These are phyloP conservation scores for Nymphalis polychloros DNA, from an alignment of 2,888 invertebrate species.

Conservation along the genomic window DNA sequence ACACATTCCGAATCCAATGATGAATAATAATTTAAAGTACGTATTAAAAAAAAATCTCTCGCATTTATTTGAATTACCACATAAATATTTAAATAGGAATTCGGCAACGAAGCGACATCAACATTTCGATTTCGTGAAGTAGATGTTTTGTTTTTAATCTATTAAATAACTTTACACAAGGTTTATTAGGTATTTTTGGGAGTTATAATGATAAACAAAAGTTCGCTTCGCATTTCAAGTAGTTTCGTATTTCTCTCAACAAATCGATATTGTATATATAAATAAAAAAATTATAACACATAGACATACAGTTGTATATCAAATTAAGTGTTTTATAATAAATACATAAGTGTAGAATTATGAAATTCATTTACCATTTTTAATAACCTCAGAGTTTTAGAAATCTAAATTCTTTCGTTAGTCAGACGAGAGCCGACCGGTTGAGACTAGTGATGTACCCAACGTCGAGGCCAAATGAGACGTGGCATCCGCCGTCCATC, in stretches of 20 bases:
- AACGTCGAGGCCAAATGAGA: constrained; percentile 45
- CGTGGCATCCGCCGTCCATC: constrained; percentile 66
- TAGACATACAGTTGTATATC: neutral
- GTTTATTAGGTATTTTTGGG: no score
- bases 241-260: no score
- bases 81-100: constrained; percentile 3
- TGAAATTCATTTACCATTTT: neutral
- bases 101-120: neutral
- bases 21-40: constrained; percentile 12
- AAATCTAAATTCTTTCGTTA: constrained; percentile 32
- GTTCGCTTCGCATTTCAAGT: no score
- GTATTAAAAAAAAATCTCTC: neutral
- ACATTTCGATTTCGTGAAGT: neutral
- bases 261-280: neutral
- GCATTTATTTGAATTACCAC: constrained; percentile 9
- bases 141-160: no score
- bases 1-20: constrained; percentile 16
- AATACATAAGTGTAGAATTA: neutral
- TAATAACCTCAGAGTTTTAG: constrained; percentile 3
- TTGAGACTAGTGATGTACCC: constrained; percentile 34
- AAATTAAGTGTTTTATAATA: neutral
- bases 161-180: no score
- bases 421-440: constrained; percentile 31
- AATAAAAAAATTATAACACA: neutral
- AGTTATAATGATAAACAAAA: no score